Base-by-base conservation (phyloP, 2,888 invertebrate genomes). In the Nowickia ferox region DNA sequence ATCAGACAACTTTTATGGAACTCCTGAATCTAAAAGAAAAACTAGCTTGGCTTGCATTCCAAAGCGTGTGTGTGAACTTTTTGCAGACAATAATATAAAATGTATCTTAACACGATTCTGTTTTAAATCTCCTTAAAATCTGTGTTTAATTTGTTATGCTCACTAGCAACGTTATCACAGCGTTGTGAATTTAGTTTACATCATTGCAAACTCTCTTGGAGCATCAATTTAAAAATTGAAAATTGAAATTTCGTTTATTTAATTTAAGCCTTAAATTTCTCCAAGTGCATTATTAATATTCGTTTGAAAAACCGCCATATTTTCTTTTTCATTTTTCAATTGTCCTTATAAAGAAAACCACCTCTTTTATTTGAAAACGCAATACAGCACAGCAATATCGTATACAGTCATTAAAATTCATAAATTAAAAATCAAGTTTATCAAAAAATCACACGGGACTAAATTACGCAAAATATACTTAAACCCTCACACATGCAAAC, bases 391-490 rank as follows among this genome's bases (percentile, higher is more conserved):
- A 30, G 5, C 5, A 30, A 30, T 30, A 30, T 48, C 22, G 55
- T 57, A 42, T 59, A 59, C 68, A 84, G 78, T 87, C 86, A 87
- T 87, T 86, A 83, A 86, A 87, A 86, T 80, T 86, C 86, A 86
- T 84, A 87, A 86, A 82, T 86, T 81, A 77, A 86, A 87, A 87
- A 83, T 85, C 86, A 79, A 87, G 86, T 87, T 86, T 86, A 82
- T 87, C 87, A 87, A 84, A 87, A 86, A 88, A 87, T 87, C 88
- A 86, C 74, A 87, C 86, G 85, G 82, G 86, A 86, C 86, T 86
- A 83, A 80, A 86, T 86, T 86, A 86, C 86, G 86, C 83, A 86
- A 84, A 84, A 83, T 61, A 57, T 51, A 74, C 80, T 65, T 71
- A 66, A 76, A 61, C 71, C 46, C 69, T 57, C 38, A 11, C 44